These are phyloP conservation scores for Thrips palmi DNA, from an alignment of 1,140 invertebrate genomes.

Conservation along the genomic window DNA sequence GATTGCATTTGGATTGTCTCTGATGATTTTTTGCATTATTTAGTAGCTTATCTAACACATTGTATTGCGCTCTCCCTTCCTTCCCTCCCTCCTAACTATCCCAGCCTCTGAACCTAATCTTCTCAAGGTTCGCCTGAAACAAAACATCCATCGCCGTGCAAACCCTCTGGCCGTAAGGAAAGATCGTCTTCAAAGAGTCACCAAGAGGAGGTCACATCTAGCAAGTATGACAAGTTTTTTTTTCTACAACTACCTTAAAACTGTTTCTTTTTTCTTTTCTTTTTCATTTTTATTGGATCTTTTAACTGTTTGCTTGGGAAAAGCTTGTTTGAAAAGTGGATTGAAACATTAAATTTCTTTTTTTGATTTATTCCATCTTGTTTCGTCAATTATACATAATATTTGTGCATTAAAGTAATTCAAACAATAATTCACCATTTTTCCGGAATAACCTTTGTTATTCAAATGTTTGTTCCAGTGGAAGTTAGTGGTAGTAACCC, in stretches of 20 bases:
- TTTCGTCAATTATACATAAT: too few relatives aligned
- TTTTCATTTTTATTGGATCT: too few relatives aligned
- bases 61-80: conserved; percentile 7
- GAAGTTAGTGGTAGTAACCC: conserved; percentile 42
- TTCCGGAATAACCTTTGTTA: background rate
- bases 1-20: background rate
- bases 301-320: too few relatives aligned
- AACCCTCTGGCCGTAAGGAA: conserved; percentile 73
- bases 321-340: too few relatives aligned
- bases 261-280: conserved; percentile 1
- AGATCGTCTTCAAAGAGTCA: conserved; percentile 49
- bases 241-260: conserved; percentile 3
- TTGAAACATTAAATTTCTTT: too few relatives aligned
- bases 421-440: background rate
- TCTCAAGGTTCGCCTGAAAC: conserved; percentile 89
- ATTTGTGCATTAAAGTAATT: too few relatives aligned
- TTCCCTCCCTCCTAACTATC: conserved; percentile 17
- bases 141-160: conserved; percentile 75
- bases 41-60: background rate
- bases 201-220: conserved; percentile 55
- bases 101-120: conserved; percentile 94
- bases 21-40: background rate
- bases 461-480: conserved; percentile 14
- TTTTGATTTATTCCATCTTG: too few relatives aligned
- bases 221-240: conserved; percentile 46